A percentile compares a stretch with the other conserved stretches of the same genome.
phyloP scores from a whole-genome alignment of 2,797 vertebrate genomes.

The Hoplostethus atlanticus region DNA sequence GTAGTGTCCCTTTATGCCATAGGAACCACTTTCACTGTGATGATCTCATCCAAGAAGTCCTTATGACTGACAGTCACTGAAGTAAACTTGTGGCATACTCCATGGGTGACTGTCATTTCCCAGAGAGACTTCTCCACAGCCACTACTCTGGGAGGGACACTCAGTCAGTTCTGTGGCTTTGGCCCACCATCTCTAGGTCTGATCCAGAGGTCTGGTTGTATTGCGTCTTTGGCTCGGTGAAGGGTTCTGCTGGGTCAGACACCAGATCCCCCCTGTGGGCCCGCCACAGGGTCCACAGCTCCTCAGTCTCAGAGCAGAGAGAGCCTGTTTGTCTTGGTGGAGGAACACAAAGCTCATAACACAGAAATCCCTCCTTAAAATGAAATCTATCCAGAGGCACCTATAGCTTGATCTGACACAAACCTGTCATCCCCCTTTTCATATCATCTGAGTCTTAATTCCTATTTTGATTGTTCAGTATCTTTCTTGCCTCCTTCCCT shows the following conservation, averaged over 20 bases:
- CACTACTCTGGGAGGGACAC: conserved; percentile 17
- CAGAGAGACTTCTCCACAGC: background rate
- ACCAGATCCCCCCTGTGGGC: conserved; percentile 66
- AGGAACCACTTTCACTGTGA: conserved; percentile 9
- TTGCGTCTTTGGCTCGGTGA: conserved; percentile 58
- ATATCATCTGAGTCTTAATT: conserved; percentile 38
- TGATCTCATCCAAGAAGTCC: conserved; percentile 6
- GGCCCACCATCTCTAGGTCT: conserved; percentile 24
- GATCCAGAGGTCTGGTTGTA: conserved; percentile 28
- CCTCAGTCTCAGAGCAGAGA: conserved; percentile 45
- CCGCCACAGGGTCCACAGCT: conserved; percentile 52
- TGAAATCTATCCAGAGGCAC: conserved; percentile 66
- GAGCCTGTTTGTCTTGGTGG: conserved; percentile 76
- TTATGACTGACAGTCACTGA: background rate
- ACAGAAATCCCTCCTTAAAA: conserved; percentile 67
- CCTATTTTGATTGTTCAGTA: conserved; percentile 21
- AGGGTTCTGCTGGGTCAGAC: conserved; percentile 66
- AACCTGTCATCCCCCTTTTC: conserved; percentile 35
- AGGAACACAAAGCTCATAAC: conserved; percentile 59
- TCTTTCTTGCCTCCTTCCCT: conserved; percentile 29
- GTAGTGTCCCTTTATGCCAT: background rate
- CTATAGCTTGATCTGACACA: conserved; percentile 49
- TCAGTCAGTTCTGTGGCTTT: conserved; percentile 50
- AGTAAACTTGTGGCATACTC: conserved; percentile 1
- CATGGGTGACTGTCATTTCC: conserved; percentile 11